phyloP scores from a whole-genome alignment of 2,797 vertebrate genomes.

The Coranthus polyacanthus region DNA sequence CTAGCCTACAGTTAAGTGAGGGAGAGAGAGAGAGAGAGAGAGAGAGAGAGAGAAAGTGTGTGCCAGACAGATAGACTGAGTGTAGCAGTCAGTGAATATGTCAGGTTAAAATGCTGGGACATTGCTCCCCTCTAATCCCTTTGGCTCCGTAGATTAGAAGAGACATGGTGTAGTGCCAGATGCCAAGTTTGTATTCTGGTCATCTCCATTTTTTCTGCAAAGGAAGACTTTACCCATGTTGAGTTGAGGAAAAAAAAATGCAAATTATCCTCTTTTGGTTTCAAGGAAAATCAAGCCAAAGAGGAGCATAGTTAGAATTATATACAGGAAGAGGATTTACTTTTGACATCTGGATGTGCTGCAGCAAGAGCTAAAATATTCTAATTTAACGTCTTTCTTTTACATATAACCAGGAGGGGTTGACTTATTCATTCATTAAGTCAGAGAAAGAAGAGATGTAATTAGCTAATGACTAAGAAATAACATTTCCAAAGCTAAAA shows the following conservation, averaged over 20 bases:
- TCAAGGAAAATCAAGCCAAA: slow-evolving; percentile 29
- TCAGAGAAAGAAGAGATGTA: not conserved
- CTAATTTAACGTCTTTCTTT: slow-evolving; percentile 7
- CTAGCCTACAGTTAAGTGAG: slow-evolving; percentile 17
- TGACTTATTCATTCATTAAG: slow-evolving; percentile 19
- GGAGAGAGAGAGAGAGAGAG: not conserved
- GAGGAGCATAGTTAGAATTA: not conserved
- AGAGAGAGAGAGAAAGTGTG: slow-evolving; percentile 8
- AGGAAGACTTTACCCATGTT: slow-evolving; percentile 39
- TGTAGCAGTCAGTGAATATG: slow-evolving; percentile 51
- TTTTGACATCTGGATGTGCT: slow-evolving; percentile 14
- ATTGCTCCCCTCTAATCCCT: slow-evolving; percentile 61
- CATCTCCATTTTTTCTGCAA: slow-evolving; percentile 35
- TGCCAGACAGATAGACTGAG: slow-evolving; percentile 39
- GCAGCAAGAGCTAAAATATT: not conserved
- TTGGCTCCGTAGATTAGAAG: slow-evolving; percentile 63
- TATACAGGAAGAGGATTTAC: slow-evolving; percentile 13
- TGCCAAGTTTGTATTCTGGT: slow-evolving; percentile 60
- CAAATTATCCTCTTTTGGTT: slow-evolving; percentile 35
- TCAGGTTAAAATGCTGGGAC: slow-evolving; percentile 59
- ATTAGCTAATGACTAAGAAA: slow-evolving; percentile 1
- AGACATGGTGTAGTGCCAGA: slow-evolving; percentile 43
- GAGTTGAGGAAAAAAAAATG: slow-evolving; percentile 35
- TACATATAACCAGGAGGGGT: slow-evolving; percentile 6
- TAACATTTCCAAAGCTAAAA: not conserved